A percentile compares a stretch with the other conserved stretches of the same genome.
These are phyloP conservation scores for Meiosimyza decipiens DNA, from an alignment of 2,888 invertebrate genomes.

Conservation along the genomic window DNA sequence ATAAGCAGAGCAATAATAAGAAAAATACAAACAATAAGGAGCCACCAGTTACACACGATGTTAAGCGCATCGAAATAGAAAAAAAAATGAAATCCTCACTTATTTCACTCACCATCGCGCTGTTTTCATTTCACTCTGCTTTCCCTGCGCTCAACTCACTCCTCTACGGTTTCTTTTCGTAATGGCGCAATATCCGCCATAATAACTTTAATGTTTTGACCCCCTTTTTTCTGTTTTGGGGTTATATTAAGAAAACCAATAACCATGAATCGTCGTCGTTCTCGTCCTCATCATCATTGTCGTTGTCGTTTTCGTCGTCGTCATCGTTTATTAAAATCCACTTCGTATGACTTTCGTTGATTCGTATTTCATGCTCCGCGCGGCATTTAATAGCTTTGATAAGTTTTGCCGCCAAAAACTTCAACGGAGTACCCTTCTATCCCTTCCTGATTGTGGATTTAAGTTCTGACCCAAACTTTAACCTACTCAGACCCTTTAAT, in stretches of 20 bases:
- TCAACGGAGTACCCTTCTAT: neutral
- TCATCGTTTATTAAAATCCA: constrained; percentile 50
- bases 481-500: neutral
- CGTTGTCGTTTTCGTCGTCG: neutral
- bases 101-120: constrained; percentile 9
- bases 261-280: constrained; percentile 28
- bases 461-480: neutral
- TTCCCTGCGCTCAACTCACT: neutral
- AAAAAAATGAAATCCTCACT: constrained; percentile 1
- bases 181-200: neutral
- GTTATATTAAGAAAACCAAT: constrained; percentile 35
- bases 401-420: constrained; percentile 28
- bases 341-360: constrained; percentile 28
- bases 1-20: neutral
- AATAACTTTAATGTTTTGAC: constrained; percentile 15
- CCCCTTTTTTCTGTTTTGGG: constrained; percentile 10
- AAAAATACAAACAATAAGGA: constrained; percentile 19
- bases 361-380: neutral
- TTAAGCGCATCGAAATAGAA: neutral
- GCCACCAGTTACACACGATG: constrained; percentile 20
- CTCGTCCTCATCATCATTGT: neutral
- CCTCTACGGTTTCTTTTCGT: neutral
- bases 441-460: neutral
- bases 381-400: constrained; percentile 29
- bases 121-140: neutral